Conservation (phyloP, 2,797 vertebrate species). For the Octomys mimax region DNA sequence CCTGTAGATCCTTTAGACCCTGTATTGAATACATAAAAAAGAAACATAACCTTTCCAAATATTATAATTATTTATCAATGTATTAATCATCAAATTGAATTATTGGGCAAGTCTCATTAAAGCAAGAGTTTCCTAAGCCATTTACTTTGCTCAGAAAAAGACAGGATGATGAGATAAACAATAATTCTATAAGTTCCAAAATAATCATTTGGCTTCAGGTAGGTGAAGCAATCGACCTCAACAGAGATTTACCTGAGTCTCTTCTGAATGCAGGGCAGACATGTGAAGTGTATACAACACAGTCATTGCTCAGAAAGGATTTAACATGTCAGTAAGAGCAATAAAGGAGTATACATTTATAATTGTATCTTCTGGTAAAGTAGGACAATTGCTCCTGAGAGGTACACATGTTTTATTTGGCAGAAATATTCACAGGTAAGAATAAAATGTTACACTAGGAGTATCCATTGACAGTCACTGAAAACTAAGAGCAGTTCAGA, state of each 20-base stretch:
- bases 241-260: neutral
- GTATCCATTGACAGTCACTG: neutral
- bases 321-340: neutral
- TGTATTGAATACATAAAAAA: neutral
- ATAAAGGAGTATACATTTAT: neutral
- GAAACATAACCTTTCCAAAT: neutral
- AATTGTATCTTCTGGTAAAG: neutral
- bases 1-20: too few species aligned
- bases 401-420: neutral
- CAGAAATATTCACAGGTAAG: neutral
- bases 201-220: constrained; percentile 13
- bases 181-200: constrained; percentile 21
- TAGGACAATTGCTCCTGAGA: neutral
- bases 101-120: neutral
- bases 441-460: neutral
- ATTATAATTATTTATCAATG: constrained; percentile 25
- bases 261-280: neutral
- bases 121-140: neutral
- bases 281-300: neutral
- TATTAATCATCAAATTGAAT: constrained; percentile 2
- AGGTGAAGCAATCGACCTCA: neutral
- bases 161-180: neutral
- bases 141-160: constrained; percentile 44
- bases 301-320: neutral
- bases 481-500: neutral